phyloP scores from a whole-genome alignment of 2,888 invertebrate genomes.

The Oeneis ivallda region DNA sequence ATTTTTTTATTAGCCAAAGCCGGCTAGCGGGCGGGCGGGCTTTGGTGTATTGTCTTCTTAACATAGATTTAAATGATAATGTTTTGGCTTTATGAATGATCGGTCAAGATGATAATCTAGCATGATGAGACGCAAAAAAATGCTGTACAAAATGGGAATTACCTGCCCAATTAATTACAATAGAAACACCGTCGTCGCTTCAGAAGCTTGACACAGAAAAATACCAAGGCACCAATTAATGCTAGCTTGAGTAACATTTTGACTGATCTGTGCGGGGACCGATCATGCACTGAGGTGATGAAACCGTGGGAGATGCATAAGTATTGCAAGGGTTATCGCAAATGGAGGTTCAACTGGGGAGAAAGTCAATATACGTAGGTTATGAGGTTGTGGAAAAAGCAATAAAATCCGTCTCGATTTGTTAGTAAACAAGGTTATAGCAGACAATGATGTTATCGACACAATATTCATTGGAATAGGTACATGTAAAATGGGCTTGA shows the following conservation, averaged over 20 bases:
- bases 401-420: slow-evolving; percentile 37
- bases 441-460: slow-evolving; percentile 29
- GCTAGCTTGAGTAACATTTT: slow-evolving; percentile 70
- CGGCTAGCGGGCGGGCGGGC: too few relatives aligned
- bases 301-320: slow-evolving; percentile 33
- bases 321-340: slow-evolving; percentile 47
- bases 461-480: slow-evolving; percentile 17
- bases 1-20: too few relatives aligned
- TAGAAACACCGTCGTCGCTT: slow-evolving; percentile 53
- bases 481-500: not conserved
- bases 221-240: slow-evolving; percentile 63
- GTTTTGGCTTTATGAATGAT: too few relatives aligned
- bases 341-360: slow-evolving; percentile 39
- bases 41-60: too few relatives aligned
- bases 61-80: too few relatives aligned
- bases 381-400: slow-evolving; percentile 49
- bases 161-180: slow-evolving; percentile 49
- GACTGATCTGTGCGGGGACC: slow-evolving; percentile 43
- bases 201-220: slow-evolving; percentile 66
- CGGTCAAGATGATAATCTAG: too few relatives aligned
- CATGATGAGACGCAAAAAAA: not conserved
- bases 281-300: slow-evolving; percentile 47
- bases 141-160: slow-evolving; percentile 9
- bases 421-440: slow-evolving; percentile 41
- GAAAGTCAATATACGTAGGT: slow-evolving; percentile 38